Percentiles rank a stretch among this genome's conserved stretches.
phyloP scores from a whole-genome alignment of 2,113 vertebrate species.

The Lipotes vexillifer region DNA sequence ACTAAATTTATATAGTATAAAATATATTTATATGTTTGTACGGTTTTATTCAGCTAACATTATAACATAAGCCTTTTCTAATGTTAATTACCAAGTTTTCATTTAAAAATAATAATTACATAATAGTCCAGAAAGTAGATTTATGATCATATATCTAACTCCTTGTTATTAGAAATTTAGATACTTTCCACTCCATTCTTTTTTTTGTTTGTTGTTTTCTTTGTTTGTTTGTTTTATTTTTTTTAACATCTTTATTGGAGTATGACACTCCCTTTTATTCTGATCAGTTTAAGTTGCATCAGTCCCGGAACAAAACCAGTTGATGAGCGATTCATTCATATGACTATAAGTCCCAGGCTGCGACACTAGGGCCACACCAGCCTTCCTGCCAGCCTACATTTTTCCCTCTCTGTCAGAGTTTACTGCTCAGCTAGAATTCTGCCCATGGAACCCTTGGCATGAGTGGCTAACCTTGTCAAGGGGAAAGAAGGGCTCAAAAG shows the following conservation, averaged over 20 bases:
- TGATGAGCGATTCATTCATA: background rate
- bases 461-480: constrained; percentile 81
- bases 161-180: background rate
- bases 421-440: constrained; percentile 60
- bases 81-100: constrained; percentile 8
- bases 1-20: background rate
- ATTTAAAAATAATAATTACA: background rate
- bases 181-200: background rate
- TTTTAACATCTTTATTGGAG: no score
- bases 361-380: background rate
- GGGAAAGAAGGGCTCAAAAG: constrained; percentile 75
- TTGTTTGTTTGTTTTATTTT: no score
- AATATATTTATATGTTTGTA: background rate
- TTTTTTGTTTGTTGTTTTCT: no score
- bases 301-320: background rate
- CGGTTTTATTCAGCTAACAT: background rate
- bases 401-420: constrained; percentile 46
- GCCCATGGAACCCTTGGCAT: constrained; percentile 73
- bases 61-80: background rate
- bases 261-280: background rate
- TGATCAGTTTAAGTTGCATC: background rate
- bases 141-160: background rate
- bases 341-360: constrained; percentile 17
- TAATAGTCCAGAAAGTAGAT: background rate
- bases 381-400: background rate